Evolutionary conservation across 2,888 invertebrate genomes (phyloP).

Genomic region (Drosophila paramelanica): DNA sequence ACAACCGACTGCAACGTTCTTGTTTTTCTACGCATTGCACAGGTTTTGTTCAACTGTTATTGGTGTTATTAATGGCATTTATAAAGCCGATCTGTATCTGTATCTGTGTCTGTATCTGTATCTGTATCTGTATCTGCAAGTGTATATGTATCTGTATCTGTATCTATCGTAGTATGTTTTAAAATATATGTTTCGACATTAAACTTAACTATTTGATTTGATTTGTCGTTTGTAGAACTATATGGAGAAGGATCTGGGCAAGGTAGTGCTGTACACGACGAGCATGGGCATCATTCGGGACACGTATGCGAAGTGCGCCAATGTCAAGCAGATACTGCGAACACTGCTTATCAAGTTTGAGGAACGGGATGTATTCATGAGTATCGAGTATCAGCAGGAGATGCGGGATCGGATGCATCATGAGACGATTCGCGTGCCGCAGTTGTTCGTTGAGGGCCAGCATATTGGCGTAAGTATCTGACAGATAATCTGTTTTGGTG

Average conservation of each 20-base stretch:
- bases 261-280: constrained; percentile 96
- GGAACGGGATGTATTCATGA: constrained; percentile 97
- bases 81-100: constrained; percentile 12
- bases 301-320: constrained; percentile 95
- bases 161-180: constrained; percentile 6
- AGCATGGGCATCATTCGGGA: constrained; percentile 96
- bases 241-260: constrained; percentile 95
- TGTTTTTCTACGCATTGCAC: constrained; percentile 21
- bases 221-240: constrained; percentile 89
- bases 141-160: no score
- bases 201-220: not conserved
- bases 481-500: not conserved
- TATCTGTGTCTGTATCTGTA: no score
- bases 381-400: constrained; percentile 94
- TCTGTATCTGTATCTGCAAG: no score
- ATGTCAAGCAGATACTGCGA: constrained; percentile 95
- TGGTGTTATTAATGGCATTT: constrained; percentile 18
- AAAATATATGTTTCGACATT: not conserved
- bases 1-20: not conserved
- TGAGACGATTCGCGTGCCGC: constrained; percentile 92
- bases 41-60: not conserved
- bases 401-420: constrained; percentile 93
- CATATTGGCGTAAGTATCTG: constrained; percentile 89
- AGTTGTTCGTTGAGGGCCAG: constrained; percentile 96
- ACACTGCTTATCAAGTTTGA: constrained; percentile 96